Base-by-base conservation (phyloP, 2,797 vertebrate species). In the Pseudochirops cupreus region DNA sequence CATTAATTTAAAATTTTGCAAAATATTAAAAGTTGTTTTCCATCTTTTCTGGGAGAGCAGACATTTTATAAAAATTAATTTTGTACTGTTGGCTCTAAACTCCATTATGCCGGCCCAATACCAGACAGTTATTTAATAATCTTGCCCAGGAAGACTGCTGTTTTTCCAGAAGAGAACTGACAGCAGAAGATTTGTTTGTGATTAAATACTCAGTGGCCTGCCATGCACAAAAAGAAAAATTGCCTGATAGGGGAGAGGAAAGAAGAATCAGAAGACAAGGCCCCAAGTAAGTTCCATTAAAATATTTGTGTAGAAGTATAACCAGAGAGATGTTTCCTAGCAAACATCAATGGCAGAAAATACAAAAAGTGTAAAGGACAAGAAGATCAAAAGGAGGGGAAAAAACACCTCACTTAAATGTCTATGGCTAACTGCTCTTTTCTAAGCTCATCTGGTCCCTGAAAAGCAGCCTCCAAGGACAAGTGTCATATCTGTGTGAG, bases 51-150 rank as follows among this genome's bases (percentile, higher is more conserved):
- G 95, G 67, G 91, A 96, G 91, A 97, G 87, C 91, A 98, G 97
- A 97, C 94, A 96, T 95, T 95, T 97, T 96, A 97, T 95, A 92
- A 97, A 97, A 97, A 98, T 97, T 97, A 97, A 97, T 97, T 97
- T 97, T 94, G 94, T 53, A 92, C 96, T 96, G 62, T 89, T 96
- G 96, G 96, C 92, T 96, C 92, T 96, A 56, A 92, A 95, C 94
- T 96, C 96, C 92, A 96, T 98, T 97, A 96, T 96, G 97, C 95
- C 97, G 95, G 96, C 95, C 67, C n/a, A 53, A 96, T 55, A 82
- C 53, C 94, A 96, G 95, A 95, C 67, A 95, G 97, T 91, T 95
- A 91, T 91, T 95, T 97, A 95, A 95, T 58, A 94, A 95, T 91
- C 94, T 95, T 97, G 97, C 96, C 95, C 92, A 95, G 95, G 96